Evolutionary conservation across 2,888 invertebrate genomes (phyloP).

Genomic region (Watsonalla cultraria): DNA sequence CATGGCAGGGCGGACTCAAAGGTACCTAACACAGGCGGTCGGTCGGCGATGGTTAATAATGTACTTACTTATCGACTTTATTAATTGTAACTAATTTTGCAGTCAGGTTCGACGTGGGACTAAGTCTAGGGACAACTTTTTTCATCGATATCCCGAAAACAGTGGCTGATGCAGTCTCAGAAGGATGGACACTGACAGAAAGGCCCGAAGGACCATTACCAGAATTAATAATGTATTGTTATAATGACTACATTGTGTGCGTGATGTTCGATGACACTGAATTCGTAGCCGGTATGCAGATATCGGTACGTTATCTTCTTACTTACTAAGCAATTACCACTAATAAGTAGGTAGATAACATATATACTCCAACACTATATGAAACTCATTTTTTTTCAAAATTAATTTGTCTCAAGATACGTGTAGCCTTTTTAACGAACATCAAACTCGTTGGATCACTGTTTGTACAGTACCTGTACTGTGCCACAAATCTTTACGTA

Average conservation of each 20-base stretch:
- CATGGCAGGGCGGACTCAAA: background rate
- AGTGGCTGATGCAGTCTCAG: background rate
- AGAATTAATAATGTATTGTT: background rate
- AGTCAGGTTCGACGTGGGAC: slow-evolving; percentile 5
- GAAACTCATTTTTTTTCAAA: too few relatives aligned
- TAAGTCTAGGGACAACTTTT: background rate
- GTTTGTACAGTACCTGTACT: too few relatives aligned
- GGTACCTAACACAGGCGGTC: background rate
- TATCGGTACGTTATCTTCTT: background rate
- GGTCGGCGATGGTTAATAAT: too few relatives aligned
- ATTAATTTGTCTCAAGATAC: too few relatives aligned
- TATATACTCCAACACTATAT: too few relatives aligned
- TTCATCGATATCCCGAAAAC: background rate
- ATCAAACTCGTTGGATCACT: too few relatives aligned
- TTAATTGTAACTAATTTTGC: background rate
- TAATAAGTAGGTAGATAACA: too few relatives aligned
- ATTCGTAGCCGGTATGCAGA: background rate
- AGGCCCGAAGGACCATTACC: background rate
- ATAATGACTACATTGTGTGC: background rate
- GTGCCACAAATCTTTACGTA: too few relatives aligned
- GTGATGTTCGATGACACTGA: background rate
- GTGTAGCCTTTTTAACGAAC: too few relatives aligned
- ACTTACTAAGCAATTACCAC: background rate
- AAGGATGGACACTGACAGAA: background rate
- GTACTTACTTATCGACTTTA: background rate